Evolutionary conservation across 2,888 invertebrate species (phyloP).

Genomic region (Timema podura): DNA sequence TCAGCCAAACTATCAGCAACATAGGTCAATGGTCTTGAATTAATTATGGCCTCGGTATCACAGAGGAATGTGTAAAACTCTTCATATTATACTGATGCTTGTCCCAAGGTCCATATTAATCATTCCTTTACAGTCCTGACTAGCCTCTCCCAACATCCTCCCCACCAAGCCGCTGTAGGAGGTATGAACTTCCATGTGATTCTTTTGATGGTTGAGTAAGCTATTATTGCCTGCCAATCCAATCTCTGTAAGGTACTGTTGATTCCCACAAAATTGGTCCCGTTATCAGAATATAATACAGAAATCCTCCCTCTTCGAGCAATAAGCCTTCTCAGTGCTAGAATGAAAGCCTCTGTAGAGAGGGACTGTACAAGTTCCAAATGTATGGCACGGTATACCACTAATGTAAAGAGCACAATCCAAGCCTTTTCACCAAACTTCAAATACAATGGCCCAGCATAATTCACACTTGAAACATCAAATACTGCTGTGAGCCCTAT

Average conservation of each 20-base stretch:
- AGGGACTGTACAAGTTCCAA: neutral
- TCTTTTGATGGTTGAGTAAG: neutral
- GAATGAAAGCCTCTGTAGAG: neutral
- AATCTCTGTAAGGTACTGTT: neutral
- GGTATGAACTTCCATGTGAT: neutral
- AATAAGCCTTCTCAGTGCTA: constrained; percentile 1
- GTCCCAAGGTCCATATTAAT: neutral
- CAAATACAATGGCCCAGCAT: neutral
- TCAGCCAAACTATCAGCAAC: neutral
- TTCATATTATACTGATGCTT: neutral
- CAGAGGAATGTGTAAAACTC: neutral
- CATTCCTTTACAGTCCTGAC: neutral
- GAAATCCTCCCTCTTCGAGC: neutral
- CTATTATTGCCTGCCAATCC: neutral
- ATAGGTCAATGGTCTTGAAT: neutral
- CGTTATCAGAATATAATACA: neutral
- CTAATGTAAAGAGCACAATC: neutral
- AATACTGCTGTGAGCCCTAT: too few species aligned
- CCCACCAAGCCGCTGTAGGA: neutral
- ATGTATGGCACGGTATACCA: too few species aligned
- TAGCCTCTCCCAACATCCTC: neutral
- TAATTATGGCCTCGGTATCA: neutral
- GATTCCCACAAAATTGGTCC: neutral
- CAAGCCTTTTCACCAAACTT: neutral
- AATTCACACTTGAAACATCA: neutral